These are phyloP conservation scores for Neria commutata DNA, from an alignment of 2,888 invertebrate genomes.

Conservation along the genomic window DNA sequence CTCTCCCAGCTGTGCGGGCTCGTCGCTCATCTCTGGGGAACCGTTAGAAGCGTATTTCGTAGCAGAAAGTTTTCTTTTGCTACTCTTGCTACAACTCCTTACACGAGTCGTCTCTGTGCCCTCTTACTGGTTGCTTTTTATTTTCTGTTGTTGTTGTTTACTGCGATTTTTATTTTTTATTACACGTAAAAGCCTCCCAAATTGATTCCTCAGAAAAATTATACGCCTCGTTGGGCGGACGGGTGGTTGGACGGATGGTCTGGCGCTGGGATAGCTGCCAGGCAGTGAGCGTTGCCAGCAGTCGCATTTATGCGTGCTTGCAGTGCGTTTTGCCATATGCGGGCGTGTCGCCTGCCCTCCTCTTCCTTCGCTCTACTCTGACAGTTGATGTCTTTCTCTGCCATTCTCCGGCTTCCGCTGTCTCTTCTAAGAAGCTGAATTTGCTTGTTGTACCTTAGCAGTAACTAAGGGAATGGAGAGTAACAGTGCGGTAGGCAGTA, in stretches of 20 bases:
- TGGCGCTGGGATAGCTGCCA: background rate
- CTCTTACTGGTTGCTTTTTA: background rate
- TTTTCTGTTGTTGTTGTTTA: background rate
- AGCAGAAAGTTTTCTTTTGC: background rate
- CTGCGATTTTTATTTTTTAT: background rate
- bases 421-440: too few species aligned
- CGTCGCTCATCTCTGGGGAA: background rate
- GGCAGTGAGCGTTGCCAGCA: background rate
- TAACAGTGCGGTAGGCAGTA: too few species aligned
- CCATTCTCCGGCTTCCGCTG: too few species aligned
- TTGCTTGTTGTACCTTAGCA: too few species aligned
- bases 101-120: too few species aligned
- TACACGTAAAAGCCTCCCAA: conserved; percentile 2
- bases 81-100: too few species aligned
- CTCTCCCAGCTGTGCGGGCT: too few species aligned
- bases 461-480: too few species aligned
- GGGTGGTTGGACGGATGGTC: background rate
- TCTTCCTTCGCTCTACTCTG: background rate
- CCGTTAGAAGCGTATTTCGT: background rate
- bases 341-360: too few species aligned
- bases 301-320: background rate
- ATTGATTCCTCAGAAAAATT: background rate
- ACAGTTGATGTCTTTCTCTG: background rate
- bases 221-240: background rate
- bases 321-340: background rate